Percentiles rank a stretch among this genome's conserved stretches.
Conservation (phyloP, 2,797 vertebrate species). For the Chiropotes sagulatus region DNA sequence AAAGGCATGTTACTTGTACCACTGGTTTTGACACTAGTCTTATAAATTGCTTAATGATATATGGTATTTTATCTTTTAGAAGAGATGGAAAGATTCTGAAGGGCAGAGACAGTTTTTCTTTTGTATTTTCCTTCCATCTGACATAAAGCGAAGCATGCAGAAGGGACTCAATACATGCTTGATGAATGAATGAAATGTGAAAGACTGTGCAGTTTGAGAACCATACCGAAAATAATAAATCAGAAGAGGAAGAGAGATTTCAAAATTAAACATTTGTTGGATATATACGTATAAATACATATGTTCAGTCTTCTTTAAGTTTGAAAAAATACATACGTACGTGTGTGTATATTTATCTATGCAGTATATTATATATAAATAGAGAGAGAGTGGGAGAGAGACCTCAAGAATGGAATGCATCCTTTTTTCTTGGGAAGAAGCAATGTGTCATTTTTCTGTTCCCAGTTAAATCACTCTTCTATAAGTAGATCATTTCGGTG, state of each 20-base stretch:
- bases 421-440: conserved; percentile 28
- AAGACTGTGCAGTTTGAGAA: conserved; percentile 6
- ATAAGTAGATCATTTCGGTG: conserved; percentile 16
- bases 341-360: neutral
- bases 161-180: neutral
- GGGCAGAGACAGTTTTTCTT: conserved; percentile 25
- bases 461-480: conserved; percentile 2
- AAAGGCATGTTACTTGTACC: neutral
- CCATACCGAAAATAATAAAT: conserved; percentile 26
- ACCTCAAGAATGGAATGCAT: neutral
- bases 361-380: neutral
- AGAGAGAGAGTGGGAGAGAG: neutral
- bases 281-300: neutral
- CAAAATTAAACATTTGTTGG: conserved; percentile 38
- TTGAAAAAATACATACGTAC: neutral
- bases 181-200: conserved; percentile 41
- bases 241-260: conserved; percentile 29
- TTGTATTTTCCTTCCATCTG: conserved; percentile 15
- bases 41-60: neutral
- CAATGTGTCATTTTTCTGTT: neutral
- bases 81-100: conserved; percentile 4
- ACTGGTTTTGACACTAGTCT: neutral
- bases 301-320: neutral
- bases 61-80: neutral
- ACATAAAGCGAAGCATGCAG: neutral